Conservation (phyloP, 2,888 invertebrate species). For the Hirtodrosophila alboralis region DNA sequence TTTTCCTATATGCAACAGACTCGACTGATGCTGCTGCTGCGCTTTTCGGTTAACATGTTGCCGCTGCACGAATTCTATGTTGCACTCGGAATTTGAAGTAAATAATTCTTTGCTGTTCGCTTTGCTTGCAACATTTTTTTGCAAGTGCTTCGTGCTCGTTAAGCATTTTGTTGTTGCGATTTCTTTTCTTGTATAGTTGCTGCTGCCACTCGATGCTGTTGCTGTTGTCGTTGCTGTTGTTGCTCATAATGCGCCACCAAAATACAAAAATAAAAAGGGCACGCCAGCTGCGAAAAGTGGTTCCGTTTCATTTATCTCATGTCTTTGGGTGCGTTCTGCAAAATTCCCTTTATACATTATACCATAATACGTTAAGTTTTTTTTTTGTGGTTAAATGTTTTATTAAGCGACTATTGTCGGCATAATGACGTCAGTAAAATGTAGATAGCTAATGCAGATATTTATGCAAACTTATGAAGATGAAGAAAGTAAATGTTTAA, state of each 20-base stretch:
- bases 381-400: not conserved
- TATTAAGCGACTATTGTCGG: slow-evolving; percentile 11
- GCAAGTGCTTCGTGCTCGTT: slow-evolving; percentile 82
- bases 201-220: slow-evolving; percentile 22
- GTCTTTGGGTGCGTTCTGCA: slow-evolving; percentile 51
- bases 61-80: slow-evolving; percentile 82
- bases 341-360: slow-evolving; percentile 9
- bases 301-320: slow-evolving; percentile 81
- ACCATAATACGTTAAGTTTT: slow-evolving; percentile 24
- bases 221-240: slow-evolving; percentile 39
- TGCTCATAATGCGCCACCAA: slow-evolving; percentile 61
- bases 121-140: slow-evolving; percentile 62
- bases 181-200: slow-evolving; percentile 57
- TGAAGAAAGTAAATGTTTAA: not conserved
- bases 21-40: slow-evolving; percentile 27
- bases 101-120: slow-evolving; percentile 69
- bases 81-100: slow-evolving; percentile 77
- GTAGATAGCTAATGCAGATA: slow-evolving; percentile 34
- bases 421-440: slow-evolving; percentile 39
- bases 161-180: slow-evolving; percentile 77
- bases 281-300: slow-evolving; percentile 68
- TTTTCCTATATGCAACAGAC: slow-evolving; percentile 43
- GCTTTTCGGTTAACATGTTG: slow-evolving; percentile 75
- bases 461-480: not conserved
- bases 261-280: slow-evolving; percentile 44